These are phyloP conservation scores for Magallana ariakensis DNA, from an alignment of 1,140 invertebrate species.

Conservation along the genomic window DNA sequence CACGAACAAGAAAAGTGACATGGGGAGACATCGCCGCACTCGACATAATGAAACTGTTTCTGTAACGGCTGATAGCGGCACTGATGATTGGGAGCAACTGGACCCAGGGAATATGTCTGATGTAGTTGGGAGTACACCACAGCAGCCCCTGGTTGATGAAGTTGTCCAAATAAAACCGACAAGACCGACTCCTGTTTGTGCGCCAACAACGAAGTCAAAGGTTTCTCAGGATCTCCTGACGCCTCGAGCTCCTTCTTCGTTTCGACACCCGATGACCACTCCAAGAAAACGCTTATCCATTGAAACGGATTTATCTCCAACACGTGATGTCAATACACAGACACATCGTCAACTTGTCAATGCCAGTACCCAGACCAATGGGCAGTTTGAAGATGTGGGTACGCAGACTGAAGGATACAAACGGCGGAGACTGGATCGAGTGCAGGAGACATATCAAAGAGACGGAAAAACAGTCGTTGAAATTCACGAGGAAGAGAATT, in stretches of 20 bases:
- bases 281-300: background rate
- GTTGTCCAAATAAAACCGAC: background rate
- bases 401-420: background rate
- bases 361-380: background rate
- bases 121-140: slow-evolving; percentile 1
- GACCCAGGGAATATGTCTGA: slow-evolving; percentile 13
- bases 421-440: background rate
- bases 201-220: background rate
- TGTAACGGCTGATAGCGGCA: background rate
- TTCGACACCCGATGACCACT: background rate
- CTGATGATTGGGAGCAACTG: background rate
- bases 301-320: background rate
- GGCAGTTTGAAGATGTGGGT: background rate
- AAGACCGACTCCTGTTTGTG: background rate
- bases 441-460: background rate
- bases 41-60: background rate
- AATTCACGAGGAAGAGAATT: background rate
- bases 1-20: background rate
- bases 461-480: slow-evolving; percentile 6
- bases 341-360: background rate
- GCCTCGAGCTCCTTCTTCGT: background rate
- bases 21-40: slow-evolving; percentile 10
- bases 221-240: background rate
- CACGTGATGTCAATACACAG: background rate
- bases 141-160: background rate